These are phyloP conservation scores for Dipodomys ordii DNA, from an alignment of 2,113 vertebrate genomes.

Conservation along the genomic window DNA sequence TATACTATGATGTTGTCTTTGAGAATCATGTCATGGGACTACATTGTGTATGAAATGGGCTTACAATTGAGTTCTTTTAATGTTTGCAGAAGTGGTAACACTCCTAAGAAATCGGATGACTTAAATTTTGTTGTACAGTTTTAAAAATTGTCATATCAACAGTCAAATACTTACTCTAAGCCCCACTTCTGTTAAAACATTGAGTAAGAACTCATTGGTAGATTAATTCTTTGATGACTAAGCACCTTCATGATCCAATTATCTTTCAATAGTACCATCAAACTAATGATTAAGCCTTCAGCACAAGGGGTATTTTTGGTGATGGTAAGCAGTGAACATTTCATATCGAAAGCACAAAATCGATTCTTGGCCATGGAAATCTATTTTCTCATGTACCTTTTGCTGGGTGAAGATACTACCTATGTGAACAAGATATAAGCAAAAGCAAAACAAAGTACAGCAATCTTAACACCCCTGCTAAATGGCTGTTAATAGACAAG, in stretches of 20 bases:
- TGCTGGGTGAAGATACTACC: background rate
- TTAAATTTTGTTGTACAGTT: background rate
- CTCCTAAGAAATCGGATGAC: background rate
- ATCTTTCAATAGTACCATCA: background rate
- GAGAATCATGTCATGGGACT: background rate
- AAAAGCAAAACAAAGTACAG: background rate
- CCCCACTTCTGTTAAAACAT: no score
- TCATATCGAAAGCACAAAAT: background rate
- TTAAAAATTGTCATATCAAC: background rate
- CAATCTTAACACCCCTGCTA: background rate
- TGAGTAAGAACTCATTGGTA: no score
- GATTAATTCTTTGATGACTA: background rate
- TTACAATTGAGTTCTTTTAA: conserved; percentile 2
- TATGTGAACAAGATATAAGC: background rate
- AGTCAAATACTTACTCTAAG: background rate
- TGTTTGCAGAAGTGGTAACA: background rate
- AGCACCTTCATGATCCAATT: background rate
- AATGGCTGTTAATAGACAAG: background rate
- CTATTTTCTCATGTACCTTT: background rate
- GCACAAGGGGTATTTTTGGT: background rate
- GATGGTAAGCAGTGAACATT: background rate
- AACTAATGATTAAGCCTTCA: background rate
- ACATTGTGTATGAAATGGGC: background rate
- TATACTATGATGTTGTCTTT: background rate
- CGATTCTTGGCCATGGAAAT: background rate